Evolutionary conservation across 2,797 vertebrate species (phyloP), one percentile per base, ranked within the genome.

Genomic region (Argentina silus): DNA sequence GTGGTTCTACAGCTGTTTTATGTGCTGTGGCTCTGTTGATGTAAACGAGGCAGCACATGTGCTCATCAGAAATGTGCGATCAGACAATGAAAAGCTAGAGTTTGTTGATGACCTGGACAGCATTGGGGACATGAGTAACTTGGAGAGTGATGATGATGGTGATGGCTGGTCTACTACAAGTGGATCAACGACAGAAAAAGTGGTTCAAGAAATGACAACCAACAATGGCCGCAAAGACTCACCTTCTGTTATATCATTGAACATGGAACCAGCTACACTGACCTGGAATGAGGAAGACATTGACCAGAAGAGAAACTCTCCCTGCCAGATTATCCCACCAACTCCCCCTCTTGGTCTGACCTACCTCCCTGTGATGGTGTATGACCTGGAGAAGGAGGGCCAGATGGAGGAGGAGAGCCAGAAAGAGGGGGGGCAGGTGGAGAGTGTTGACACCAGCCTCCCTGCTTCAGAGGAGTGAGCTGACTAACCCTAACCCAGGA

Each of bases 351-450:
- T 47, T 10, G 44, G 43, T n/a, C 6, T 43, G 42, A 65, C 43
- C 43, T 47, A 44, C 44, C 45, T 65, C 42, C 62, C 62, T 65
- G 62, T 47, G 44, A 47, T 44, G 11, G 10, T 47, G 43, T 65
- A 21, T 1, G 43, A 47, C 61, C 61, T 64, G 8, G 42, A 64
- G 14, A 36, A n/a, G 2, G 43, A 59, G 9, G 7, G 12, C 7
- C 12, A 45, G n/a, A 3, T 19, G 17, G 43, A 10, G 42, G 36
- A 42, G 15, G 27, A 44, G 61, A 43, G 61, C 7, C 27, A 63
- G 17, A n/a, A 9, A 19, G 42, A 65, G 62, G 6, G 8, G 23
- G 48, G 15, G 3, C 48, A 50, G 48, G 3, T 50, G 15, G 48
- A 50, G 48, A 14, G n/a, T n/a, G n/a, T n/a, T n/a, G n/a, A 55